A percentile compares a stretch with the other conserved stretches of the same genome.
phyloP scores from a whole-genome alignment of 2,113 vertebrate genomes.

The Crocuta crocuta region DNA sequence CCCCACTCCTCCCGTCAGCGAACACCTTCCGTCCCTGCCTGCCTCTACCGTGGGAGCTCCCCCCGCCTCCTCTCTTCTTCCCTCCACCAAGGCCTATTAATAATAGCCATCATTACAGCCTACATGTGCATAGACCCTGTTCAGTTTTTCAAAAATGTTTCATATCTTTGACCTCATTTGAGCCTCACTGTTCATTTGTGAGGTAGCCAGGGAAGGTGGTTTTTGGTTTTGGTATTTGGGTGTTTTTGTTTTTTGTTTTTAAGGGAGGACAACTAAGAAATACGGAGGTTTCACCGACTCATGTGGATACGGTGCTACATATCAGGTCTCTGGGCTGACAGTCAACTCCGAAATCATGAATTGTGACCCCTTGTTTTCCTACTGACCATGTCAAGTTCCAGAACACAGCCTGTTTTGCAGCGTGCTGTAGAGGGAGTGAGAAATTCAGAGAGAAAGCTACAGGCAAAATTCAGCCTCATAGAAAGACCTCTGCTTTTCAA shows the following conservation, averaged over 20 bases:
- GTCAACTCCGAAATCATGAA: neutral
- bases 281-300: neutral
- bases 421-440: neutral
- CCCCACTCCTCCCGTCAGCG: rapidly evolving
- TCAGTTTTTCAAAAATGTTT: neutral
- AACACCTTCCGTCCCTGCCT: no score
- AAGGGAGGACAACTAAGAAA: neutral
- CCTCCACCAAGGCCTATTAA: neutral
- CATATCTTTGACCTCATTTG: slow-evolving; percentile 22
- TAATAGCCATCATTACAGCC: neutral
- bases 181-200: neutral
- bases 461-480: neutral
- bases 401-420: neutral
- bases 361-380: neutral
- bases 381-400: neutral
- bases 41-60: rapidly evolving
- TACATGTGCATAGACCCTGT: neutral
- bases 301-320: no score
- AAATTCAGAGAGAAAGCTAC: neutral
- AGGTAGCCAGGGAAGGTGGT: neutral
- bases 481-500: neutral
- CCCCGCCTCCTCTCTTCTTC: neutral
- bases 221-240: no score
- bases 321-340: neutral
- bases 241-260: neutral